Base-by-base conservation (phyloP, 1,140 invertebrate genomes). In the Saccostrea glomerata region DNA sequence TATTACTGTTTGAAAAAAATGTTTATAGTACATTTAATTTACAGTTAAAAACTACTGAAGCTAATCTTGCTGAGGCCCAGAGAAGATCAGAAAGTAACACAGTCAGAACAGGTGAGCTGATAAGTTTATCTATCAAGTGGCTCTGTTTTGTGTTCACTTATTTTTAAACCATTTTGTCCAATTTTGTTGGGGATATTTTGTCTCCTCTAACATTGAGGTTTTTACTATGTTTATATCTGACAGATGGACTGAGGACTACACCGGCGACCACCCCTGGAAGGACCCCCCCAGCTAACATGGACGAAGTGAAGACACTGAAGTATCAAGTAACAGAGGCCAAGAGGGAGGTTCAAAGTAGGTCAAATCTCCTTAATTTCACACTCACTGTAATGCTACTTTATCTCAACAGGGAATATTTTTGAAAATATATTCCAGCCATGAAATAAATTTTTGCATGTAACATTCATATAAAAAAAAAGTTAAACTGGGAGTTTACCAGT, bases 221-320 rank as follows among this genome's bases (percentile, higher is more conserved):
- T 63, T 20, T 63, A 20, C 15, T 2, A 63, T 63, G 47, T 47
- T 6, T 63, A 2, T 20, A 63, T 63, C 17, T 63, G n/a, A 63
- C 58, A 63, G 58, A 63, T 63, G 58, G 58, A 6, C 58, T 63
- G 17, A 17, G n/a, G 58, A 63, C 70, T 30, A 25, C 70, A 15
- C 70, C 70, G 12, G 70, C 30, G 12, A 36, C 70, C 30, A 6
- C 70, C 25, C 25, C 70, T 36, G 25, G 1, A 13, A 25, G 25
- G 5, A 25, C 9, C 30, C 30, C 70, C 30, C 0, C 25, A 13
- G 85, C 77, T 5, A 84, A 77, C 15, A 88, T 96, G 58, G 96
- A 96, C 88, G 96, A 96, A 94, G 95, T 96, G 15, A 96, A 97
- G 91, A 97, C 98, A 90, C 94, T 98, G n/a, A 97, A 98, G 94